A percentile compares a stretch with the other conserved stretches of the same genome.
Conservation (phyloP, 2,888 invertebrate species). For the Catocala fraxini region DNA sequence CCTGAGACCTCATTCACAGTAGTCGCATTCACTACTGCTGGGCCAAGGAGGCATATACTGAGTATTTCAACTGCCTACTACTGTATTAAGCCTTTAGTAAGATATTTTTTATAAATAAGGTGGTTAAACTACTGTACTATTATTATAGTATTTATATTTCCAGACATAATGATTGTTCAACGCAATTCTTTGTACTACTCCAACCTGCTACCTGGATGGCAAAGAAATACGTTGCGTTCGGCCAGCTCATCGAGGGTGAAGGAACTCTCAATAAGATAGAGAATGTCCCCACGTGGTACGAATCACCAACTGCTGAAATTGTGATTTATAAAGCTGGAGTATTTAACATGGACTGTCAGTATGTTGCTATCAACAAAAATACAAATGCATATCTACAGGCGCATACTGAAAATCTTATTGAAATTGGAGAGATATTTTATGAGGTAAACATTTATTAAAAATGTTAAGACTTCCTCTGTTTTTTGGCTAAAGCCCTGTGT, state of each 20-base stretch:
- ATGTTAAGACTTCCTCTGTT: too few species aligned
- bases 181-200: conserved; percentile 91
- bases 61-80: too few species aligned
- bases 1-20: too few species aligned
- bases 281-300: conserved; percentile 88
- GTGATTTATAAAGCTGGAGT: conserved; percentile 68
- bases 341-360: conserved; percentile 73
- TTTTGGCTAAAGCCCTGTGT: too few species aligned
- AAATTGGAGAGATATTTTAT: conserved; percentile 64
- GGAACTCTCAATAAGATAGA: conserved; percentile 88
- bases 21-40: too few species aligned
- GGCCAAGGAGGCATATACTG: too few species aligned
- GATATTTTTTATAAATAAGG: too few species aligned
- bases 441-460: conserved; percentile 55
- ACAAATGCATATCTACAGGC: conserved; percentile 68
- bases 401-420: conserved; percentile 73
- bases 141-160: conserved; percentile 26
- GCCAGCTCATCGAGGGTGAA: conserved; percentile 90
- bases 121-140: too few species aligned
- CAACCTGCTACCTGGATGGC: conserved; percentile 91
- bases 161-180: conserved; percentile 89
- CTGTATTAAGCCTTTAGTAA: too few species aligned
- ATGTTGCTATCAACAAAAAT: conserved; percentile 68
- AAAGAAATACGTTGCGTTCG: conserved; percentile 91
- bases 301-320: conserved; percentile 82